These are phyloP conservation scores for Pandemis cinnamomeana DNA, from an alignment of 2,888 invertebrate species.

Conservation along the genomic window DNA sequence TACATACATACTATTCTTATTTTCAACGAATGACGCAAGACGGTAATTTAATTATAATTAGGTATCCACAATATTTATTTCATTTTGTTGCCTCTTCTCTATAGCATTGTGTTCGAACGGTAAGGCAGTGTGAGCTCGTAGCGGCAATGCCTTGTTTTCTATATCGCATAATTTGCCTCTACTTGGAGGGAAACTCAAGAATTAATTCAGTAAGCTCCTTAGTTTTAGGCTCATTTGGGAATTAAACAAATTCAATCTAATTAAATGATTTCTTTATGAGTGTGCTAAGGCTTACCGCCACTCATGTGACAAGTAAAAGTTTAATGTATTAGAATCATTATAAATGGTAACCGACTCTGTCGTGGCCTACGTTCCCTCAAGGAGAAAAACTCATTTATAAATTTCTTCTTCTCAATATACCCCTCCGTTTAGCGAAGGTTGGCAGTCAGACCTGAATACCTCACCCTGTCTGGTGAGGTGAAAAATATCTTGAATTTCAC, in stretches of 20 bases:
- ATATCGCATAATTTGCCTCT: constrained; percentile 54
- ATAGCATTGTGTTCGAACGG: constrained; percentile 31
- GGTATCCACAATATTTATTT: neutral
- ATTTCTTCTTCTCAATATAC: too few species aligned
- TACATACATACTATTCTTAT: too few species aligned
- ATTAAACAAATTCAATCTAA: constrained; percentile 1
- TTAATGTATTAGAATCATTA: too few species aligned
- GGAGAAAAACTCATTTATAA: too few species aligned
- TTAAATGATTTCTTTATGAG: neutral
- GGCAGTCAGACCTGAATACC: too few species aligned
- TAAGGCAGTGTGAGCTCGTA: constrained; percentile 43
- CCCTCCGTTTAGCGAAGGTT: too few species aligned
- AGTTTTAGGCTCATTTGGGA: constrained; percentile 39
- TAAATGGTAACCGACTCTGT: too few species aligned
- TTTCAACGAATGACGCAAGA: too few species aligned
- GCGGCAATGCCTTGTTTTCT: constrained; percentile 55
- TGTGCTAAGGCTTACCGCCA: neutral
- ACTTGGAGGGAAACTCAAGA: constrained; percentile 39
- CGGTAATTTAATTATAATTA: too few species aligned
- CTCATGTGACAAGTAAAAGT: neutral
- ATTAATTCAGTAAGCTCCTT: constrained; percentile 44
- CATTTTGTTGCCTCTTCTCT: constrained; percentile 26
- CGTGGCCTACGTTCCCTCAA: too few species aligned
- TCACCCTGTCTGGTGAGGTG: too few species aligned
- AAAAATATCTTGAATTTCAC: too few species aligned